Base-by-base conservation (phyloP, 2,113 vertebrate species). In the Nannobrachium achirus region DNA sequence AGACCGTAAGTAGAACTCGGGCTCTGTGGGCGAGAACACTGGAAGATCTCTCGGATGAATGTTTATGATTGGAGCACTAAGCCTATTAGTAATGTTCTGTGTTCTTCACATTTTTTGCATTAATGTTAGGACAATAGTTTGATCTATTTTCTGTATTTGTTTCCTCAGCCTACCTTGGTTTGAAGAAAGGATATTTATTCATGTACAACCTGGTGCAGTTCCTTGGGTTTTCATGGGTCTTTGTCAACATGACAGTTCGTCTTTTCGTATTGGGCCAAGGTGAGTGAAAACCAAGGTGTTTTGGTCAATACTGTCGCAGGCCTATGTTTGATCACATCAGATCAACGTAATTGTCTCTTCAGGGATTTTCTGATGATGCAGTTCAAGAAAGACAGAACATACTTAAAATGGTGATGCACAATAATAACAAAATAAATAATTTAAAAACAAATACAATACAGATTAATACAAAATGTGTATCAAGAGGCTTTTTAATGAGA, bases 121-220 rank as follows among this genome's bases (percentile, higher is more conserved):
- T 46, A 18, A 8, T 52, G 0, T n/a, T n/a, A n/a, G n/a, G n/a
- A n/a, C n/a, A n/a, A n/a, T 15, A 9, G 15, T 52, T n/a, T 9
- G 55, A 40, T 15, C 11, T 19, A 20, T 18, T 18, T 15, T n/a
- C 38, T 7, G 41, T 57, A 5, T 75, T 38, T 71, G 41, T 52
- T 44, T 71, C 44, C 60, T 51, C 72, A 91, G 90, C 84, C 7
- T 91, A 84, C 73, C 76, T 89, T 82, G 93, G 79, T 59, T 75
- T 98, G 89, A 96, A 93, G 91, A 96, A 87, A 77, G 95, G 95
- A 10, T 99, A 97, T 81, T 61, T 99, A 62, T 91, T 97, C 53
- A 94, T 98, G 93, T 99, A 98, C 79, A 98, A 98, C 79, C 92
- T 98, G 0, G 96, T 99, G 14, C 97, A 99, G 88, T 98, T 98